Evolutionary conservation across 53 echinoderm and acorn worm genomes (phyloP), one percentile per base, ranked within the genome.

Genomic region (Zoroaster sp.): DNA sequence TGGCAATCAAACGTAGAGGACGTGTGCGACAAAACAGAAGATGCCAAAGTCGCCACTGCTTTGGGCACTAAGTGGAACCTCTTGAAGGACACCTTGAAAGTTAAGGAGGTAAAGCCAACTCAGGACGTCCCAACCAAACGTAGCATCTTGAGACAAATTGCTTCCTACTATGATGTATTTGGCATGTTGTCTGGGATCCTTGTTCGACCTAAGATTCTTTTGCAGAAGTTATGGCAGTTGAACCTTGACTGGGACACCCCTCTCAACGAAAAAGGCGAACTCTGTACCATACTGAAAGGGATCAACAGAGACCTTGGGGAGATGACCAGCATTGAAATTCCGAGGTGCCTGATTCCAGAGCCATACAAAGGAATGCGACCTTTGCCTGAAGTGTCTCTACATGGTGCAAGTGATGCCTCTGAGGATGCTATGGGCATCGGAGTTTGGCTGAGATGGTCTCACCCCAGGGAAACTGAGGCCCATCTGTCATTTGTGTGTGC

Each of bases 401-500:
- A 94, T 69, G 92, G 92, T 32, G 90, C 77, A 94, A n/a, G 94
- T 74, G 92, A 95, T 47, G 94, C 94, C 14, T 92, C 94, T 11
- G 94, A 94, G 73, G 92, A 92, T 42, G 94, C 90, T 14, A 94
- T 92, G 92, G 92, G 94, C 39, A 92, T 92, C 1, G 94, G 92
- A 63, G 87, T 92, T 15, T 94, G 94, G 91, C 20, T 92, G 47
- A 90, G 88, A 76, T 95, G 88, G n/a, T n/a, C n/a, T n/a, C n/a
- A n/a, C n/a, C n/a, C n/a, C n/a, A n/a, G n/a, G n/a, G n/a, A n/a
- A n/a, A n/a, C n/a, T n/a, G n/a, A n/a, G n/a, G n/a, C n/a, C n/a
- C n/a, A n/a, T n/a, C n/a, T n/a, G n/a, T n/a, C n/a, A n/a, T n/a
- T n/a, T n/a, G n/a, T n/a, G n/a, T n/a, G n/a, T n/a, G n/a, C n/a